Base-by-base conservation (phyloP, 2,888 invertebrate species). In the Falcaria lacertinaria region DNA sequence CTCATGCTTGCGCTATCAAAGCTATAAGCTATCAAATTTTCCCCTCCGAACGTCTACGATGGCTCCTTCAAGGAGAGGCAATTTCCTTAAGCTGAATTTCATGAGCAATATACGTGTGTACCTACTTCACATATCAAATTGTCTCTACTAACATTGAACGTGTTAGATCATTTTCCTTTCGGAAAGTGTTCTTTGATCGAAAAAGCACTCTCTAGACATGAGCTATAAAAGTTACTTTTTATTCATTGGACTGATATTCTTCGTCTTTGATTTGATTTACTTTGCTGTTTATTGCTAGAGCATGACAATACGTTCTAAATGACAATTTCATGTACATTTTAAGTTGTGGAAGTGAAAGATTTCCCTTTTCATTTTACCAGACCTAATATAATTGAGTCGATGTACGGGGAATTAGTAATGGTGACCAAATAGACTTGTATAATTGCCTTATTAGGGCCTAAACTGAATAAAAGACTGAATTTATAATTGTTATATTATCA, bases 31-130 rank as follows among this genome's bases (percentile, higher is more conserved):
- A 85, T 86, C 80, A 85, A 86, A 85, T 85, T 82, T 82, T 80
- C 77, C 72, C 69, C 75, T 74, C 62, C 59, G 62, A 79, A 74
- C 70, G 68, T 63, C 61, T 71, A 73, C 69, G 73, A 77, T 74
- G 73, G 74, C 76, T 80, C 72, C 73, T 74, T 62, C 59, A 66
- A 70, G 62, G 64, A 72, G 71, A 74, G 75, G 83, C 86, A 88
- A 87, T 89, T 86, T 86, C 80, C 85, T 76, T 82, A 82, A 87
- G 81, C 79, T 75, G 71, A 83, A 78, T 85, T 88, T 86, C 83
- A 86, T 80, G 81, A 83, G 75, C 80, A 67, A 78, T 79, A 79
- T 80, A 25, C 37, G 15, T 37, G 14, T 36, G 36, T 36, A 80
- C 75, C 54, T 68, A 64, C 70, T 79, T 69, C 74, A 72, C 73